These are phyloP conservation scores for Lydus trimaculatus DNA, from an alignment of 2,888 invertebrate genomes.

Conservation along the genomic window DNA sequence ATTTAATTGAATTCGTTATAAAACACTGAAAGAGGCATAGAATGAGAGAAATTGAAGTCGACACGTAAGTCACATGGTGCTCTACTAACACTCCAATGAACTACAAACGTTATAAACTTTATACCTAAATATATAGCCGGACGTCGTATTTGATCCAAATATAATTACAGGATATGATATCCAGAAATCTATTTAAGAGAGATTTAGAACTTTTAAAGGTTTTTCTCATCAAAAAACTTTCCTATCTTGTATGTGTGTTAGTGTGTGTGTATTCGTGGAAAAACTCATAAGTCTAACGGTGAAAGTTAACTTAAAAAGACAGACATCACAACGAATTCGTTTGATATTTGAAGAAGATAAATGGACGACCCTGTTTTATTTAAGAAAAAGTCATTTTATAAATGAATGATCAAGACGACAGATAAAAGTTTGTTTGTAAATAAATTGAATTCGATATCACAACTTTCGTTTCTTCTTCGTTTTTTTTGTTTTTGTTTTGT, in stretches of 20 bases:
- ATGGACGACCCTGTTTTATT: conserved; percentile 5
- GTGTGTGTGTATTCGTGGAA: neutral
- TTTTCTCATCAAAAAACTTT: neutral
- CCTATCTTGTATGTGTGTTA: neutral
- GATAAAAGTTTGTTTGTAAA: neutral
- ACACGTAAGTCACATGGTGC: no score
- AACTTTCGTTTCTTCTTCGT: neutral
- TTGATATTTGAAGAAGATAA: conserved; percentile 30
- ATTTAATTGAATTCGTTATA: no score
- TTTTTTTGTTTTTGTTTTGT: no score
- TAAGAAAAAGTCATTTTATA: conserved; percentile 4
- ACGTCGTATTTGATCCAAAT: neutral
- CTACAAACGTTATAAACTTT: no score
- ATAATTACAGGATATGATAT: neutral
- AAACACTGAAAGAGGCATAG: no score
- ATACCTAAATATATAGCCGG: no score
- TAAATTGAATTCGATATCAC: neutral
- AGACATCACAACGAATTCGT: conserved; percentile 29
- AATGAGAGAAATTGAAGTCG: no score
- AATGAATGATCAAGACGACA: conserved; percentile 3
- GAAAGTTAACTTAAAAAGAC: conserved; percentile 15
- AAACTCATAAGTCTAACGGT: neutral
- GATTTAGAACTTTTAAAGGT: neutral
- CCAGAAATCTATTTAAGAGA: neutral
- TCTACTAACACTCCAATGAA: no score